Percentiles rank a stretch among this genome's conserved stretches.
phyloP scores from a whole-genome alignment of 2,888 invertebrate species.

The Ectemnius continuus region DNA sequence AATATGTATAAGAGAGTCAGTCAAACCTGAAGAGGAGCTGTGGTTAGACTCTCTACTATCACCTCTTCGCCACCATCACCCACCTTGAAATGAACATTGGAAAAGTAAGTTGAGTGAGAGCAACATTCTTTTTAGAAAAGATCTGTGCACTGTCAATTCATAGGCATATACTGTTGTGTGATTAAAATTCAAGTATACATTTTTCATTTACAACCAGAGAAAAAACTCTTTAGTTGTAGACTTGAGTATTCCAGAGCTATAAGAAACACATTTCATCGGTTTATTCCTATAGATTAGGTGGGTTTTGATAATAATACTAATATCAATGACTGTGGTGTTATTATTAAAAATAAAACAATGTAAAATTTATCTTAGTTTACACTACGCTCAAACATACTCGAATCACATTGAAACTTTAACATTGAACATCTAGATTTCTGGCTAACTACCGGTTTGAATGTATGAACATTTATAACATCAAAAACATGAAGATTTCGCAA shows the following conservation, averaged over 20 bases:
- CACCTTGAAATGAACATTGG: slow-evolving; percentile 67
- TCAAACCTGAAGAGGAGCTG: slow-evolving; percentile 71
- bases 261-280: no score
- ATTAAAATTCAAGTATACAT: no score
- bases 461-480: not conserved
- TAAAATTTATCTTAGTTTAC: no score
- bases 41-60: slow-evolving; percentile 71
- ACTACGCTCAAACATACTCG: no score
- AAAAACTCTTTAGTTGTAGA: not conserved
- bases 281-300: no score
- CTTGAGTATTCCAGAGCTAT: no score
- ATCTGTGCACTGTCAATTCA: slow-evolving; percentile 27
- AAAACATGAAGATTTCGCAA: no score
- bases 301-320: no score
- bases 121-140: slow-evolving; percentile 25
- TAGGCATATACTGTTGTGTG: not conserved
- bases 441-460: not conserved
- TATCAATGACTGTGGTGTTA: no score
- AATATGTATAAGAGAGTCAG: slow-evolving; percentile 60
- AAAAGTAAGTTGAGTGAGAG: slow-evolving; percentile 43
- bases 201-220: not conserved
- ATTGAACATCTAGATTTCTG: no score
- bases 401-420: no score
- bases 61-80: slow-evolving; percentile 71
- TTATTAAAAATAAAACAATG: no score